phyloP scores from a whole-genome alignment of 2,888 invertebrate species.

The Ornithoptera priamus region DNA sequence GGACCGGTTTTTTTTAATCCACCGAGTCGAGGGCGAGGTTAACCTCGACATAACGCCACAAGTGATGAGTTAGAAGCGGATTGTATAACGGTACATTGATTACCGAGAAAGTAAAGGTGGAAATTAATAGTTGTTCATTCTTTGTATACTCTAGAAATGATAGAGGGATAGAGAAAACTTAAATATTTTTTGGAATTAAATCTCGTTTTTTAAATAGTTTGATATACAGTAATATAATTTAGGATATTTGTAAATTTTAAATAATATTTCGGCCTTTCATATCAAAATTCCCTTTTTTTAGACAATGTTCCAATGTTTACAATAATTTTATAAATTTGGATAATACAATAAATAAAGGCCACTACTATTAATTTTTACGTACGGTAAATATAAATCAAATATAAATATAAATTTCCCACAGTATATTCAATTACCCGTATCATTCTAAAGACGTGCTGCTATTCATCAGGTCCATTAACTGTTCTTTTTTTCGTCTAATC shows the following conservation, averaged over 20 bases:
- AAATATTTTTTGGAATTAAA: not conserved
- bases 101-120: slow-evolving; percentile 14
- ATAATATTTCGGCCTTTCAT: not conserved
- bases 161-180: not conserved
- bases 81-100: slow-evolving; percentile 16
- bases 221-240: no score
- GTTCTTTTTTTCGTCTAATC: slow-evolving; percentile 18
- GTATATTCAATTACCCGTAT: slow-evolving; percentile 15
- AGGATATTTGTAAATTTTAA: not conserved
- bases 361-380: not conserved
- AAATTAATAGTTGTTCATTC: not conserved
- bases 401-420: slow-evolving; percentile 9
- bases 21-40: slow-evolving; percentile 62
- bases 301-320: not conserved
- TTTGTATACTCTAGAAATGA: not conserved
- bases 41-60: slow-evolving; percentile 43
- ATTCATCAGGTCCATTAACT: slow-evolving; percentile 9
- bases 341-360: not conserved
- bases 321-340: not conserved
- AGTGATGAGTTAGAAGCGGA: slow-evolving; percentile 26
- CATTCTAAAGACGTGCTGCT: not conserved
- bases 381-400: not conserved
- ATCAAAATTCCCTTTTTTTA: not conserved
- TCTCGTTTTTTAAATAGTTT: not conserved
- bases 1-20: slow-evolving; percentile 68